Evolutionary conservation across 2,113 vertebrate genomes (phyloP).

Genomic region (Rhinichthys klamathensis): DNA sequence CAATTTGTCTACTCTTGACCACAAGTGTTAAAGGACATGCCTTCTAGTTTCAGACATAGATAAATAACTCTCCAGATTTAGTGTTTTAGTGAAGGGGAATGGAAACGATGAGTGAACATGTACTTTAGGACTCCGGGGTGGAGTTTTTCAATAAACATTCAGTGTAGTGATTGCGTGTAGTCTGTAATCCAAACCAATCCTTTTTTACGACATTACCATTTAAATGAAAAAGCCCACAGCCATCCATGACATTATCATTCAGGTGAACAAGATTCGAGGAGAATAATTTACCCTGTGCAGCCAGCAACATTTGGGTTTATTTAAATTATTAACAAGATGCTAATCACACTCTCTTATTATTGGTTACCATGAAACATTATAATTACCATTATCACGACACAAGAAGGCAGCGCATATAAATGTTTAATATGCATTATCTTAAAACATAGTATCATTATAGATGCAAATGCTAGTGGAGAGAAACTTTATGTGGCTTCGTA

Average conservation of each 20-base stretch:
- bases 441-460: not conserved
- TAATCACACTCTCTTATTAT: not conserved
- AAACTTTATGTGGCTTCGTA: not conserved
- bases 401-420: not conserved
- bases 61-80: not conserved
- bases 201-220: constrained; percentile 38
- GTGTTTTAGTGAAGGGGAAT: not conserved
- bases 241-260: constrained; percentile 36
- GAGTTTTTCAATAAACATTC: constrained; percentile 33
- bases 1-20: not conserved
- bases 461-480: not conserved
- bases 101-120: not conserved
- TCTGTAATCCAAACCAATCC: constrained; percentile 37
- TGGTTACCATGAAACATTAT: not conserved
- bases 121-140: not conserved
- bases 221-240: constrained; percentile 45
- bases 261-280: constrained; percentile 32
- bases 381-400: not conserved
- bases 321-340: constrained; percentile 2
- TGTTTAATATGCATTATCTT: not conserved
- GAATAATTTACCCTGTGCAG: constrained; percentile 12
- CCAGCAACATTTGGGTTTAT: constrained; percentile 10
- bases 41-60: not conserved
- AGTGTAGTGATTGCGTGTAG: not conserved
- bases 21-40: not conserved